Percentiles rank a stretch among this genome's conserved stretches.
Evolutionary conservation across 2,797 vertebrate species (phyloP).

Genomic region (Limosa lapponica): DNA sequence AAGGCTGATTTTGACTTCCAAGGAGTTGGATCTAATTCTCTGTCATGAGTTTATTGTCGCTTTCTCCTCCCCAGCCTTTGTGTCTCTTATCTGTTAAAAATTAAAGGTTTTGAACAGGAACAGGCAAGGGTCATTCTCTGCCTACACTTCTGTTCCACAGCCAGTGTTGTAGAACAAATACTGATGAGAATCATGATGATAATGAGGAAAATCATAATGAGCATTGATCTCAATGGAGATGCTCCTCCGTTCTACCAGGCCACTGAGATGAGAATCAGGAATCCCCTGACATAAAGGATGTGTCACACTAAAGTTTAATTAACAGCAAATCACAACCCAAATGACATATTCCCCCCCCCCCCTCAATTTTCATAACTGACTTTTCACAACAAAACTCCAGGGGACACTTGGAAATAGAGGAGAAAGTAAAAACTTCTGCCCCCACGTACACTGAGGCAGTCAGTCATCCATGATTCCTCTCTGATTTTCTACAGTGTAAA

Average conservation of each 20-base stretch:
- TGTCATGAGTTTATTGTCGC: neutral
- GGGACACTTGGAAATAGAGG: slow-evolving; percentile 16
- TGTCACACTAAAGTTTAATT: slow-evolving; percentile 66
- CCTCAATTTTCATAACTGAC: slow-evolving; percentile 28
- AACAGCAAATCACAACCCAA: slow-evolving; percentile 63
- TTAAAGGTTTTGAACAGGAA: neutral
- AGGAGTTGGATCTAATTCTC: neutral
- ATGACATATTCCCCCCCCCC: neutral
- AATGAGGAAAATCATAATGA: slow-evolving; percentile 72
- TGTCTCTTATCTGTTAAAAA: neutral
- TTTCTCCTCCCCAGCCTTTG: neutral
- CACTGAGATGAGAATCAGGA: slow-evolving; percentile 62
- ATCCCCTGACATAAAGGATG: slow-evolving; percentile 63
- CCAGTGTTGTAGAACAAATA: slow-evolving; percentile 56
- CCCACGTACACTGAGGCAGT: neutral
- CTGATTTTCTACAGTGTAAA: neutral
- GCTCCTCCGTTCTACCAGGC: slow-evolving; percentile 48
- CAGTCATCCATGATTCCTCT: neutral
- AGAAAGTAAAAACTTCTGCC: slow-evolving; percentile 19
- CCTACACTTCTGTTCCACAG: neutral
- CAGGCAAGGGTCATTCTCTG: slow-evolving; percentile 15
- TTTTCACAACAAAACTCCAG: slow-evolving; percentile 47
- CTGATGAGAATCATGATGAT: slow-evolving; percentile 65
- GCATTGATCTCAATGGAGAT: slow-evolving; percentile 62
- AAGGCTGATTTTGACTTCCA: neutral